Base-by-base conservation (phyloP, 1,140 invertebrate species). In the Sipha flava region DNA sequence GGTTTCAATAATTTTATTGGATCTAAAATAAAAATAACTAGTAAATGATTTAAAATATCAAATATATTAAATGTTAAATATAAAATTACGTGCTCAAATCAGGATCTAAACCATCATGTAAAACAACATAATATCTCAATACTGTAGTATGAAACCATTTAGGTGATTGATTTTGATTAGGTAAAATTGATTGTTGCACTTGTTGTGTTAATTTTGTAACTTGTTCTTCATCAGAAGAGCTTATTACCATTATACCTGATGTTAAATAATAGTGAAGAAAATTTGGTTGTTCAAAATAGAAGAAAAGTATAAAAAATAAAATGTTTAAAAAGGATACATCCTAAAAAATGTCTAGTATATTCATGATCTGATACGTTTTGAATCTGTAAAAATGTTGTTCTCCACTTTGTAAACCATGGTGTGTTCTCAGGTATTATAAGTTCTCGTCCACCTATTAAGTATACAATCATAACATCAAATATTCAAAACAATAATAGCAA, bases 371-470 rank as follows among this genome's bases (percentile, higher is more conserved):
- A 94, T 49, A 94, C 93, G 84, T 92, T 95, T 84, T 95, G 91
- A 2, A 96, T 92, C 84, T 92, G 92, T 23, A 97, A 88, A 86
- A 97, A 98, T 34, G 91, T 93, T 83, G 97, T 94, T 84, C 95
- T 89, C 94, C 95, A 98, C n/a, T 91, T 89, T 85, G 98, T 95
- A 88, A 94, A 98, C 96, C 96, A 98, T n/a, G 95, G 93, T 40
- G 94, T 92, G 4, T 90, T 88, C 29, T 89, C 88, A 82, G 93
- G 93, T 59, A 77, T 77, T 40, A 34, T 77, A 1, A 77, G 34
- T 59, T 77, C 49, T 9, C 52, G 52, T 57, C 34, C 52, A 40
- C 52, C 73, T 77, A 21, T 57, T 0, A 59, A 43, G 7, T 47
- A n/a, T n/a, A 59, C 0, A 59, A 29, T 77, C 3, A 18, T 37